These are phyloP conservation scores for Cephus sareptanus DNA, from an alignment of 2,888 invertebrate species.

Conservation along the genomic window DNA sequence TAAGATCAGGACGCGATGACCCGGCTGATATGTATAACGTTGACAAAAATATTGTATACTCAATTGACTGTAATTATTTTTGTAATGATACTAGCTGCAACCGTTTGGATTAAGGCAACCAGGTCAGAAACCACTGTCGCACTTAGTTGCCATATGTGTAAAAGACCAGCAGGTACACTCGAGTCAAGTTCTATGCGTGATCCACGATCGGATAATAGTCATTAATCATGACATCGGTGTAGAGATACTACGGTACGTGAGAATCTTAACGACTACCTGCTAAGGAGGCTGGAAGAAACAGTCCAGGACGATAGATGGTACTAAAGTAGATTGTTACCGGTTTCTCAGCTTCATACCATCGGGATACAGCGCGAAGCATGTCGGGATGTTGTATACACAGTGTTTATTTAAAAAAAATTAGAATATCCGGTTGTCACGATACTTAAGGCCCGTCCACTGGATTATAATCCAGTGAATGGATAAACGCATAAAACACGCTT, in stretches of 20 bases:
- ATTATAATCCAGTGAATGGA: neutral
- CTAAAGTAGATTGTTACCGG: neutral
- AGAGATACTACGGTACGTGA: conserved; percentile 1
- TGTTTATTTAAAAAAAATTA: neutral
- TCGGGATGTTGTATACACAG: neutral
- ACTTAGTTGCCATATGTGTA: neutral
- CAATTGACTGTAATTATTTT: neutral
- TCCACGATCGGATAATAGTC: conserved; percentile 22
- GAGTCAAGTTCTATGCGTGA: neutral
- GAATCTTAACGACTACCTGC: conserved; percentile 19
- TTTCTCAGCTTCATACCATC: neutral
- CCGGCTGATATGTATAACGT: neutral
- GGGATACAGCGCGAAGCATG: neutral
- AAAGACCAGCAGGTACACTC: neutral
- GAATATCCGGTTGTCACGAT: neutral
- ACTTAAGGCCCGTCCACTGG: neutral
- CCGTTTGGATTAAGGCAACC: conserved; percentile 60
- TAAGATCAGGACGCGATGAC: neutral
- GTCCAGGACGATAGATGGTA: neutral
- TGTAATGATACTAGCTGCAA: neutral
- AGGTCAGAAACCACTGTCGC: conserved; percentile 48
- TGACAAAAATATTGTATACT: neutral
- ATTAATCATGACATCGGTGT: conserved; percentile 37
- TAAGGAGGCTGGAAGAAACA: conserved; percentile 4
- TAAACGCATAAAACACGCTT: neutral